phyloP scores from a whole-genome alignment of 2,888 invertebrate species.

The Epinotia bilunana region DNA sequence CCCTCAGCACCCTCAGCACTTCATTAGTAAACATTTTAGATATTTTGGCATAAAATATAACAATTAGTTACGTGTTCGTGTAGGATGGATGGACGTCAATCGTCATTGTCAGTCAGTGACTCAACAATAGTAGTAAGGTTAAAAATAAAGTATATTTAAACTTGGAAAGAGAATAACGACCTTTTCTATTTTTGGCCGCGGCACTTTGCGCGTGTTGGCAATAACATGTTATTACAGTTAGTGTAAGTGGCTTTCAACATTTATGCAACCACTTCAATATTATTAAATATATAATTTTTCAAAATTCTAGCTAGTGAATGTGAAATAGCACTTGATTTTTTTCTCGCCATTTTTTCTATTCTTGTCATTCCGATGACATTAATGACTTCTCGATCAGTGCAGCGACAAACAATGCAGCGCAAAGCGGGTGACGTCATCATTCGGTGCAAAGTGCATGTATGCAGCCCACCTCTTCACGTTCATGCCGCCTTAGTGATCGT shows the following conservation, averaged over 20 bases:
- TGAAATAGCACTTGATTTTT: background rate
- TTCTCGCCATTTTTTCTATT: background rate
- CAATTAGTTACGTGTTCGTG: slow-evolving; percentile 14
- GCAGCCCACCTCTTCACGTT: slow-evolving; percentile 77
- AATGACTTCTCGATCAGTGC: slow-evolving; percentile 52
- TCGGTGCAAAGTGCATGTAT: slow-evolving; percentile 84
- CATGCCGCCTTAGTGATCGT: slow-evolving; percentile 78
- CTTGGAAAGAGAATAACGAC: slow-evolving; percentile 10
- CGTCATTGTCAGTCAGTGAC: slow-evolving; percentile 27
- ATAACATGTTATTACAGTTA: slow-evolving; percentile 15
- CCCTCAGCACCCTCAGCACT: background rate
- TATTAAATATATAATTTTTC: background rate
- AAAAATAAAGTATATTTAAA: slow-evolving; percentile 19
- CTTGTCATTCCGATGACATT: slow-evolving; percentile 6
- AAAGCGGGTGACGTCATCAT: slow-evolving; percentile 77
- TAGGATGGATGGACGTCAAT: slow-evolving; percentile 39
- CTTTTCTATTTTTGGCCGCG: slow-evolving; percentile 16
- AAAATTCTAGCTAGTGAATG: background rate
- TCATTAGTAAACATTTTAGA: background rate
- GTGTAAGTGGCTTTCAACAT: background rate
- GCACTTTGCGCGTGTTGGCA: slow-evolving; percentile 13
- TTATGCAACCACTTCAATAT: background rate
- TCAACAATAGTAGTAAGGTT: slow-evolving; percentile 14
- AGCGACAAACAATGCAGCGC: slow-evolving; percentile 77
- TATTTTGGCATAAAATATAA: slow-evolving; percentile 23